Evolutionary conservation across 2,113 vertebrate species (phyloP), one percentile per base, ranked within the genome.

Genomic region (Neodontobutis hainanensis): DNA sequence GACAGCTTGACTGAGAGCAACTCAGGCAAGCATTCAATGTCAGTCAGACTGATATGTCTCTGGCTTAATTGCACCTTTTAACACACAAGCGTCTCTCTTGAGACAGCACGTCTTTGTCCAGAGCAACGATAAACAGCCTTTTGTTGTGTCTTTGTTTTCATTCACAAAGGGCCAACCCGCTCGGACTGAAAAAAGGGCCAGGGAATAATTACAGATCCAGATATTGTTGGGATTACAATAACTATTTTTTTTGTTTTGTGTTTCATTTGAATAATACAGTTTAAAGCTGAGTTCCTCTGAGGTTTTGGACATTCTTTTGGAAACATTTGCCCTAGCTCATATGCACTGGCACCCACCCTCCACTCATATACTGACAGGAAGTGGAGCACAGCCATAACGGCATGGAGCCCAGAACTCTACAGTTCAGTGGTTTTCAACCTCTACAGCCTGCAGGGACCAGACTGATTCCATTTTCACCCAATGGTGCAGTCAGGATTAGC

Each of bases 361-460:
- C 59, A 12, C 34, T 15, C 27, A 55, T 14, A 40, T 12, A 45
- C 0, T 42, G 51, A 55, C 66, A 8, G 80, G 36, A 73, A 60
- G 14, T 76, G 80, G 58, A 78, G 42, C 56, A 0, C 0, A 3
- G 69, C 70, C 81, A 57, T 0, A 4, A 10, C 1, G 62, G 73
- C 77, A 40, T 35, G 0, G 8, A 63, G 77, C 77, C 65, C 58
- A 56, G 65, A 70, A 2, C 11, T 2, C 27, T 9, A 12, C 58
- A 73, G 64, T 35, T 78, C 64, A 75, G 16, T 44, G 55, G 19
- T 19, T 67, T 36, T 64, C 56, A 57, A 32, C 49, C 62, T 61
- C 60, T 64, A 60, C 48, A 16, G 62, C 70, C 66, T 52, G 6
- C 43, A 3, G 44, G 43, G 2, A 11, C 15, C 5, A 56, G 43